These are phyloP conservation scores for Ceratitis capitata DNA, from an alignment of 1,140 invertebrate species.

Conservation along the genomic window DNA sequence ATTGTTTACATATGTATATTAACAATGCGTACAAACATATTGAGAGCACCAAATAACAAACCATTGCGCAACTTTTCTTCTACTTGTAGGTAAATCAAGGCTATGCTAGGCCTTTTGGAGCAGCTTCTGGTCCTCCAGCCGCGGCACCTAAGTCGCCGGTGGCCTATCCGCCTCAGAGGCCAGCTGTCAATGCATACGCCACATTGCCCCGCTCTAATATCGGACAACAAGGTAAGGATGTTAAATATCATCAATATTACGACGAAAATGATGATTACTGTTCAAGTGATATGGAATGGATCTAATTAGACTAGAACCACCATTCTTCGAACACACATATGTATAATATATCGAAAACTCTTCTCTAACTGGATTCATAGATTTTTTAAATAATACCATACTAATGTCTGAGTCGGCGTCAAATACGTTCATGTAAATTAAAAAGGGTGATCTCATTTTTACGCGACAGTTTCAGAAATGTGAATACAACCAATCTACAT, in stretches of 20 bases:
- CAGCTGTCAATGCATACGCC: slow-evolving; percentile 55
- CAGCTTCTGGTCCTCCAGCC: slow-evolving; percentile 48
- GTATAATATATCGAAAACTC: not conserved
- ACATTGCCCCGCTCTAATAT: slow-evolving; percentile 61
- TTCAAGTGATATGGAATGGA: slow-evolving; percentile 57
- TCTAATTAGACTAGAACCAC: not conserved
- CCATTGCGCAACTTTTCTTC: too few species aligned
- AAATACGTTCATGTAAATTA: not conserved
- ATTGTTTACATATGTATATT: too few species aligned
- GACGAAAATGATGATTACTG: slow-evolving; percentile 53
- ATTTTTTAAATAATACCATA: not conserved
- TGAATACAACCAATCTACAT: not conserved
- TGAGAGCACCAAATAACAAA: too few species aligned
- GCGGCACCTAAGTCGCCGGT: slow-evolving; percentile 53
- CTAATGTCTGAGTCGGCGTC: too few species aligned
- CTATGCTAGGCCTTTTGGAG: slow-evolving; percentile 60
- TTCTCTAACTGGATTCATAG: not conserved
- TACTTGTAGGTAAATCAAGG: slow-evolving; percentile 58
- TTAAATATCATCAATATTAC: slow-evolving; percentile 25
- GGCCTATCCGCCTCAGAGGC: slow-evolving; percentile 47
- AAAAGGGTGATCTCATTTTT: not conserved
- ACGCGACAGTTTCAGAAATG: not conserved
- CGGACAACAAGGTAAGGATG: slow-evolving; percentile 62
- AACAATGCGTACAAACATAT: too few species aligned
- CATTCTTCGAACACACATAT: too few species aligned